These are phyloP conservation scores for Junonia oenone DNA, from an alignment of 2,888 invertebrate genomes.

Conservation along the genomic window DNA sequence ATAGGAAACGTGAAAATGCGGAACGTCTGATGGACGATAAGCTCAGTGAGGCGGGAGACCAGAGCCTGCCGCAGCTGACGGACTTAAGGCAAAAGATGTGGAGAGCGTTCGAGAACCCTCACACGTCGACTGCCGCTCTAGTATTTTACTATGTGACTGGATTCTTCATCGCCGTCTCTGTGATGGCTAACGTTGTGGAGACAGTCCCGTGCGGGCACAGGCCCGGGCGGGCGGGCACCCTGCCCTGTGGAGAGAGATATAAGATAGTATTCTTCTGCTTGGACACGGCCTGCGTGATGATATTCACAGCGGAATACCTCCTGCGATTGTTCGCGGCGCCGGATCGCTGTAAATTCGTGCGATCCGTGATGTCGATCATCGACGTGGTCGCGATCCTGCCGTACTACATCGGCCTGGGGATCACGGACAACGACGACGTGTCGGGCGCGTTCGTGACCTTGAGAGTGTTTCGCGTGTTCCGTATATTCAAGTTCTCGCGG, in stretches of 20 bases:
- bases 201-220: slow-evolving; percentile 96
- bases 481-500: slow-evolving; percentile 99
- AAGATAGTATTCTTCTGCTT: slow-evolving; percentile 99
- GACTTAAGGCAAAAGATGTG: slow-evolving; percentile 98
- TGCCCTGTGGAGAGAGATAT: slow-evolving; percentile 98
- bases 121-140: slow-evolving; percentile 98
- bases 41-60: slow-evolving; percentile 94
- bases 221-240: slow-evolving; percentile 90
- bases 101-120: slow-evolving; percentile 99
- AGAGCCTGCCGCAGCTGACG: slow-evolving; percentile 91
- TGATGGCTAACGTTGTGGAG: slow-evolving; percentile 99
- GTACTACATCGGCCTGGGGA: slow-evolving; percentile 98
- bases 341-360: slow-evolving; percentile 97
- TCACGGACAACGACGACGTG: slow-evolving; percentile 98
- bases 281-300: slow-evolving; percentile 99
- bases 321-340: slow-evolving; percentile 98
- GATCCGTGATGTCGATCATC: slow-evolving; percentile 99
- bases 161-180: slow-evolving; percentile 99
- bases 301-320: slow-evolving; percentile 98
- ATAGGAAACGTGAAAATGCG: slow-evolving; percentile 98
- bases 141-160: slow-evolving; percentile 99
- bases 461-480: slow-evolving; percentile 98
- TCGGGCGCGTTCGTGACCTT: slow-evolving; percentile 99
- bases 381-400: slow-evolving; percentile 99
- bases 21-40: slow-evolving; percentile 99